Evolutionary conservation across 1,140 invertebrate species (phyloP).

Genomic region (Halictus rubicundus): DNA sequence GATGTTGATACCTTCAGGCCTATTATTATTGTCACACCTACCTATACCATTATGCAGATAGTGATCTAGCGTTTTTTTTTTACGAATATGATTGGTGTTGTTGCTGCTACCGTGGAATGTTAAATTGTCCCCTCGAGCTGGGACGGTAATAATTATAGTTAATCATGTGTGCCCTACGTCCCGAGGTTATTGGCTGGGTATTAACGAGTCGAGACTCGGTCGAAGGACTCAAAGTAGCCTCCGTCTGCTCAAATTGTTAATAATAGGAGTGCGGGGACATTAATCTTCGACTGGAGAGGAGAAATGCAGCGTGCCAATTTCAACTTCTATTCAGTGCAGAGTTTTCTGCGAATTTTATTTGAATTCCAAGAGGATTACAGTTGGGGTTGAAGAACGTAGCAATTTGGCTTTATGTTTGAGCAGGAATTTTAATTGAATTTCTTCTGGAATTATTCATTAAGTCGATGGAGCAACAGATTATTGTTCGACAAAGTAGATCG

Average conservation of each 20-base stretch:
- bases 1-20: constrained; percentile 8
- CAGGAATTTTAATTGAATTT: too few relatives aligned
- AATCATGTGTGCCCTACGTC: constrained; percentile 1
- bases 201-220: not conserved
- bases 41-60: constrained; percentile 10
- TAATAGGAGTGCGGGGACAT: not conserved
- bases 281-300: not conserved
- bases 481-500: too few relatives aligned
- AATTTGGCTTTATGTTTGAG: too few relatives aligned
- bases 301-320: not conserved
- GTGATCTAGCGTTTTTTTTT: not conserved
- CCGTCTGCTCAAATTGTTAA: not conserved
- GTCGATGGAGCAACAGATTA: too few relatives aligned
- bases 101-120: too few relatives aligned
- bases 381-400: too few relatives aligned
- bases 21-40: constrained; percentile 30
- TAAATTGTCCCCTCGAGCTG: not conserved
- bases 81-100: not conserved
- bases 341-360: too few relatives aligned
- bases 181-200: not conserved
- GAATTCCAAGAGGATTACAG: too few relatives aligned
- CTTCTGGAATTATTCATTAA: too few relatives aligned
- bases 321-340: too few relatives aligned
- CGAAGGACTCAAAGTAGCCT: not conserved
- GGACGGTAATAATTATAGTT: not conserved